phyloP scores from a whole-genome alignment of 2,888 invertebrate species.

The Heteropelma amictum region DNA sequence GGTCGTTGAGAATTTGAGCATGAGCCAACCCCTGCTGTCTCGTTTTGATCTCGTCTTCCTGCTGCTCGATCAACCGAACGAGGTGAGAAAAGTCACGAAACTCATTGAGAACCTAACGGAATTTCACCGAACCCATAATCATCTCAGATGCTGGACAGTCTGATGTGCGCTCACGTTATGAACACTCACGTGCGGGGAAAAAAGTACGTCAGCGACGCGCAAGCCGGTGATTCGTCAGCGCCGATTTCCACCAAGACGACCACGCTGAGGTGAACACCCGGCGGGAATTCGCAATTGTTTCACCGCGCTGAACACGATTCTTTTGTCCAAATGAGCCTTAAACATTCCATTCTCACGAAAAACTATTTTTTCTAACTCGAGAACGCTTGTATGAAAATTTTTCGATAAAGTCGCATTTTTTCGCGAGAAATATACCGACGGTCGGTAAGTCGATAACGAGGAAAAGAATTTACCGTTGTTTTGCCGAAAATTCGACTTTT shows the following conservation, averaged over 20 bases:
- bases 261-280: slow-evolving; percentile 51
- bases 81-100: too few relatives aligned
- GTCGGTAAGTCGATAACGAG: too few relatives aligned
- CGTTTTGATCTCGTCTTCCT: slow-evolving; percentile 96
- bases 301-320: too few relatives aligned
- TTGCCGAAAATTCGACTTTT: neutral
- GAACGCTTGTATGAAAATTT: too few relatives aligned
- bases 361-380: too few relatives aligned
- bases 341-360: too few relatives aligned
- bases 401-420: too few relatives aligned
- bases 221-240: neutral
- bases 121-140: slow-evolving; percentile 59
- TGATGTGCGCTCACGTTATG: slow-evolving; percentile 91
- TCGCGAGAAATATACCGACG: too few relatives aligned
- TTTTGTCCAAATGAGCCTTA: too few relatives aligned
- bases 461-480: too few relatives aligned
- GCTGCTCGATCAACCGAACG: slow-evolving; percentile 91
- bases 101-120: too few relatives aligned
- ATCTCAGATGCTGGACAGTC: slow-evolving; percentile 85
- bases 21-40: slow-evolving; percentile 91
- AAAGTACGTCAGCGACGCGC: slow-evolving; percentile 27
- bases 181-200: slow-evolving; percentile 83
- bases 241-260: slow-evolving; percentile 3
- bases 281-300: too few relatives aligned
- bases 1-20: slow-evolving; percentile 92